Evolutionary conservation across 2,113 vertebrate genomes (phyloP).

Genomic region (Otocyon megalotis): DNA sequence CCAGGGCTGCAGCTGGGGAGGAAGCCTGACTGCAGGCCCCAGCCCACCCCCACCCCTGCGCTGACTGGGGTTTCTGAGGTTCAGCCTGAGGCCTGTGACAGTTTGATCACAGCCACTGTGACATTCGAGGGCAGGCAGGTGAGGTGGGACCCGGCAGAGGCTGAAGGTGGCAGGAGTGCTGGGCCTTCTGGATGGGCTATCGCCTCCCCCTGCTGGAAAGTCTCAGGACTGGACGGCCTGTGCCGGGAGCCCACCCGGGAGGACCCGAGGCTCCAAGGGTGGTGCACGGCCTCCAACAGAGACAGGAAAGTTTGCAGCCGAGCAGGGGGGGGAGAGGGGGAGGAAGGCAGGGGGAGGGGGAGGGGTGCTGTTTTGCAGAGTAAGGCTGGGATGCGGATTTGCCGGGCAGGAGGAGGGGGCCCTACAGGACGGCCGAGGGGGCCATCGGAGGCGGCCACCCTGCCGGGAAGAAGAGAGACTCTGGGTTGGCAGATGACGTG

Average conservation of each 20-base stretch:
- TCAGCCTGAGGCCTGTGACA: background rate
- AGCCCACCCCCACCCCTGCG: background rate
- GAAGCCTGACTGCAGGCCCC: background rate
- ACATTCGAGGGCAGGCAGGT: background rate
- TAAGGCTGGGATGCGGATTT: accelerated
- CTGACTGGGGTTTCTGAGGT: background rate
- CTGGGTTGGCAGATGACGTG: accelerated
- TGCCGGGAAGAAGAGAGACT: accelerated
- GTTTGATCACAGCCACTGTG: background rate
- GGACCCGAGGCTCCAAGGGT: background rate
- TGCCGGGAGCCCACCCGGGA: accelerated
- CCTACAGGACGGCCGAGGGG: accelerated
- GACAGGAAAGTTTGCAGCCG: accelerated
- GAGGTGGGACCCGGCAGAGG: background rate
- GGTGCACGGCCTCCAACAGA: background rate
- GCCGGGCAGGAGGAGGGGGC: accelerated
- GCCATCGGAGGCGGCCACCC: background rate
- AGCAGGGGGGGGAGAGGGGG: background rate
- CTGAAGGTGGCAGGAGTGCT: background rate
- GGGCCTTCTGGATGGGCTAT: background rate
- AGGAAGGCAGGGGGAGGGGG: too few relatives aligned
- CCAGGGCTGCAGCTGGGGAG: background rate
- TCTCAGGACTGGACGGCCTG: background rate
- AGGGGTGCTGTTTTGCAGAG: accelerated
- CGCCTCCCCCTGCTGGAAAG: accelerated